These are phyloP conservation scores for Styela clava DNA, from an alignment of 23 tunicate species.

Conservation along the genomic window DNA sequence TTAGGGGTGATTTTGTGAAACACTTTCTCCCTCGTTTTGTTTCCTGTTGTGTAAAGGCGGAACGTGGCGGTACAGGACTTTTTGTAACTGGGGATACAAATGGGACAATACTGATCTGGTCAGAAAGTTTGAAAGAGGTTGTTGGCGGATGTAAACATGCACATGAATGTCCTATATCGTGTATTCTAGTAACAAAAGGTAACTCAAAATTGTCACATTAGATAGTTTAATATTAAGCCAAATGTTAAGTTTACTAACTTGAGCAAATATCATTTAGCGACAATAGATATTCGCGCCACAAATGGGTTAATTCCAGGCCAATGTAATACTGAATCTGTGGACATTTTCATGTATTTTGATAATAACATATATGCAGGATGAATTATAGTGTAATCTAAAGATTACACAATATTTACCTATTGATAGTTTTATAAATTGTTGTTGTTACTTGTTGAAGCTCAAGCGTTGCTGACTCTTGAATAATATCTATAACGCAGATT, in stretches of 20 bases:
- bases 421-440: no score
- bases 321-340: no score
- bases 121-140: constrained; percentile 38
- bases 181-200: constrained; percentile 13
- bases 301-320: no score
- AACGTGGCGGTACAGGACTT: neutral
- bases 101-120: constrained; percentile 79
- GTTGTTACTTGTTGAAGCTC: no score
- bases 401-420: no score
- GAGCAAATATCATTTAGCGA: neutral
- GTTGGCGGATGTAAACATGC: constrained; percentile 60
- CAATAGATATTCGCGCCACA: no score
- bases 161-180: constrained; percentile 69
- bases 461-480: no score
- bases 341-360: no score
- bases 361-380: no score
- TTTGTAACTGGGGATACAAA: constrained; percentile 74
- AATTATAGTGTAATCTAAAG: no score
- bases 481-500: no score
- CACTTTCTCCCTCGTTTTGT: constrained; percentile 52
- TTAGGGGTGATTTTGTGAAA: constrained; percentile 69
- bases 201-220: constrained; percentile 1
- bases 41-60: constrained; percentile 30
- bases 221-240: no score
- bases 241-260: neutral